Evolutionary conservation across 2,113 vertebrate genomes (phyloP).

Genomic region (Varanus komodoensis): DNA sequence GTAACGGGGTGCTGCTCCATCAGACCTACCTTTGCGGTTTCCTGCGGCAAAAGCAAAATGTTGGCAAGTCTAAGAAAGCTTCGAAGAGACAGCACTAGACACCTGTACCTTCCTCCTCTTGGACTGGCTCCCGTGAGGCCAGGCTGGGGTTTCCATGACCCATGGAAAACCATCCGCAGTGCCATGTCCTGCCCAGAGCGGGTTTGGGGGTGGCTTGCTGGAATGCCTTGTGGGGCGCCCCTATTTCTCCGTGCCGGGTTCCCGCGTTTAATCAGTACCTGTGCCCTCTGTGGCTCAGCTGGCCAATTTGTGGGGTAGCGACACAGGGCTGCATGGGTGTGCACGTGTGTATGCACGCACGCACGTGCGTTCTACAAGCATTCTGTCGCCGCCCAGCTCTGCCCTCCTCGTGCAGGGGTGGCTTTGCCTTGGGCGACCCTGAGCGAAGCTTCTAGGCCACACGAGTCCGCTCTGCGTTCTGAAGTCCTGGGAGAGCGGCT

Average conservation of each 20-base stretch:
- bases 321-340: neutral
- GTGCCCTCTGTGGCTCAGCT: neutral
- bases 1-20: too few species aligned
- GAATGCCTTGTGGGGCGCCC: neutral
- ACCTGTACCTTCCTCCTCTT: neutral
- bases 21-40: neutral
- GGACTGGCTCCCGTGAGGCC: neutral
- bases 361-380: too few species aligned
- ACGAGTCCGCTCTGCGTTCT: too few species aligned
- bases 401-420: too few species aligned
- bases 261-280: neutral
- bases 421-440: neutral
- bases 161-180: too few species aligned
- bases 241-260: neutral
- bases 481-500: too few species aligned
- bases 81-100: neutral
- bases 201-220: neutral
- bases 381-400: neutral
- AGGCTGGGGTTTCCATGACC: neutral
- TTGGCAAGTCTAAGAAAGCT: fast-evolving
- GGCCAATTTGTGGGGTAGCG: neutral
- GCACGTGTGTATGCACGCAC: neutral
- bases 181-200: too few species aligned
- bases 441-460: too few species aligned
- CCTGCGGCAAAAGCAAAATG: slow-evolving; percentile 23